These are phyloP conservation scores for Limnephilus rhombicus DNA, from an alignment of 2,888 invertebrate species.

Conservation along the genomic window DNA sequence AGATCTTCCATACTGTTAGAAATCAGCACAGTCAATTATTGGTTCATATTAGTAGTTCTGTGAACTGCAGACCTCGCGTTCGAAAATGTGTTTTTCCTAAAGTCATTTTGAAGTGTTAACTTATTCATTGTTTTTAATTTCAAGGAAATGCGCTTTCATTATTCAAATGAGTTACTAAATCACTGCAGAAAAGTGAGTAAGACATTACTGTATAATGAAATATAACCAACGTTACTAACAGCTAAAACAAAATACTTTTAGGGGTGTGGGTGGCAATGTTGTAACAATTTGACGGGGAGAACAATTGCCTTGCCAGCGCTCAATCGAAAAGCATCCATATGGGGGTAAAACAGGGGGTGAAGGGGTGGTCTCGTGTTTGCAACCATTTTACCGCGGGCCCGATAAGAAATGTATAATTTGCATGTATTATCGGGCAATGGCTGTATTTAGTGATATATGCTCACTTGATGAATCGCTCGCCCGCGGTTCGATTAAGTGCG, in stretches of 20 bases:
- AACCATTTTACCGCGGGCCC: slow-evolving; percentile 55
- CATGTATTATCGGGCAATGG: slow-evolving; percentile 65
- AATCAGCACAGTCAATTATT: too few species aligned
- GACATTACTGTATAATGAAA: background rate
- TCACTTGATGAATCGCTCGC: slow-evolving; percentile 63
- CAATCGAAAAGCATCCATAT: slow-evolving; percentile 11
- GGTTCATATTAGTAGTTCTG: too few species aligned
- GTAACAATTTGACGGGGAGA: slow-evolving; percentile 31
- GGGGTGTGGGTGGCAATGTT: background rate
- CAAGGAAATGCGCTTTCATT: background rate
- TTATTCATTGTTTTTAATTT: background rate
- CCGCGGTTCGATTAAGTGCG: slow-evolving; percentile 46
- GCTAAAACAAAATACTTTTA: slow-evolving; percentile 18
- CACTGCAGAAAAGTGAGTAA: background rate
- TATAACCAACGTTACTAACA: background rate
- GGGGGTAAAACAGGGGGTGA: background rate
- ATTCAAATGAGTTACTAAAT: background rate
- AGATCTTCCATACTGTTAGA: too few species aligned
- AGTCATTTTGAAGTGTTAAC: background rate
- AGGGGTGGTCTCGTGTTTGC: slow-evolving; percentile 41
- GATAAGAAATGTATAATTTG: slow-evolving; percentile 66
- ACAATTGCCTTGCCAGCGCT: slow-evolving; percentile 50
- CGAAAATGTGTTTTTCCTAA: too few species aligned
- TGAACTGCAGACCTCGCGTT: too few species aligned
- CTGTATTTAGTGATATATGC: slow-evolving; percentile 64